A percentile compares a stretch with the other conserved stretches of the same genome.
phyloP scores from a whole-genome alignment of 35 echinoderm and acorn worm species.

The Heliocidaris erythrogramma region DNA sequence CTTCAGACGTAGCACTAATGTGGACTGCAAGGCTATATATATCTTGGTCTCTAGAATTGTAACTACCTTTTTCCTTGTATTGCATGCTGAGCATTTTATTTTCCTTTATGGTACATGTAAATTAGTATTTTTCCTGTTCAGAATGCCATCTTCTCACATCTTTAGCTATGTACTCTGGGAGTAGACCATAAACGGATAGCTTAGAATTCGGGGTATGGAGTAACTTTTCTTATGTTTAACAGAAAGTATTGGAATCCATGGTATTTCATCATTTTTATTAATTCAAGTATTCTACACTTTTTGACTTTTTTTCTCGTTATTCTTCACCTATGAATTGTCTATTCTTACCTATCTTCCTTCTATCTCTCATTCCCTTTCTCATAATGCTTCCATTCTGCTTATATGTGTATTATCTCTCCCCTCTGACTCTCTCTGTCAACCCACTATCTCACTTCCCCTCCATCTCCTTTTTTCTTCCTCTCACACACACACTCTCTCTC shows the following conservation, averaged over 20 bases:
- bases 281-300: too few species aligned
- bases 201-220: too few species aligned
- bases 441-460: neutral
- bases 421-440: neutral
- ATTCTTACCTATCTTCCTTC: neutral
- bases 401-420: too few species aligned
- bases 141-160: neutral
- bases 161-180: neutral
- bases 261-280: too few species aligned
- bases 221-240: too few species aligned
- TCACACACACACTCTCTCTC: too few species aligned
- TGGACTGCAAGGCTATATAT: conserved; percentile 42
- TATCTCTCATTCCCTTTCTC: neutral
- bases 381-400: neutral
- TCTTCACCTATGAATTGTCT: neutral
- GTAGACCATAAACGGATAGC: neutral
- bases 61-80: neutral
- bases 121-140: neutral
- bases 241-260: too few species aligned
- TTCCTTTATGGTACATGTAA: neutral
- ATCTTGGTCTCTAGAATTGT: neutral
- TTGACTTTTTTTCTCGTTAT: too few species aligned
- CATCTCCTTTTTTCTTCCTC: neutral
- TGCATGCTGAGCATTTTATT: conserved; percentile 11
- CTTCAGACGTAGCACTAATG: conserved; percentile 8